Conservation (phyloP, 2,888 invertebrate species). For the Lepidonotus clava region DNA sequence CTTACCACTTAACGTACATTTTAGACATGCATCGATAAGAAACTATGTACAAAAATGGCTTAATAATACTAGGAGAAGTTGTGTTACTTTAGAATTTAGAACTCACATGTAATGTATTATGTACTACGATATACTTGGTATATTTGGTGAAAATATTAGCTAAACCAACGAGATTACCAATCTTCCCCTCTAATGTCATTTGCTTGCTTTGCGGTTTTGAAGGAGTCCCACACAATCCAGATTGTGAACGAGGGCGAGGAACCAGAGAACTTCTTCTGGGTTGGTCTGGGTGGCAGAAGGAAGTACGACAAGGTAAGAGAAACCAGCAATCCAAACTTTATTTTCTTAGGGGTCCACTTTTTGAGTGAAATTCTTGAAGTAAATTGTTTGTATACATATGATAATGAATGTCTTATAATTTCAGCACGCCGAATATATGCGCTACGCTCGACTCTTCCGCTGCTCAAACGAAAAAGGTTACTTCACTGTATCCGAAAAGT, state of each 20-base stretch:
- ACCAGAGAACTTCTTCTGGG: slow-evolving; percentile 99
- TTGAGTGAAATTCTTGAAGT: neutral
- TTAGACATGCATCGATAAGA: too few species aligned
- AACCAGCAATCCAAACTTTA: neutral
- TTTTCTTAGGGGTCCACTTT: neutral
- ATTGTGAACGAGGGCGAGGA: slow-evolving; percentile 91
- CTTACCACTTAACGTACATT: too few species aligned
- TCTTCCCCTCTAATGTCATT: too few species aligned
- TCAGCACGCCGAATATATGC: slow-evolving; percentile 92
- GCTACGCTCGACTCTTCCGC: slow-evolving; percentile 94
- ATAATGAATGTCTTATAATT: neutral
- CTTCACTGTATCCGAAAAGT: slow-evolving; percentile 99
- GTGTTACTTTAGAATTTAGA: too few species aligned
- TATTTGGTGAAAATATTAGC: too few species aligned
- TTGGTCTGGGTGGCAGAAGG: slow-evolving; percentile 94
- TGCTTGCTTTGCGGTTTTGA: slow-evolving; percentile 57
- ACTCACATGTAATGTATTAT: too few species aligned
- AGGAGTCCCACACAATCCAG: slow-evolving; percentile 82
- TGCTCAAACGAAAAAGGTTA: slow-evolving; percentile 99
- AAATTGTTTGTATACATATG: neutral
- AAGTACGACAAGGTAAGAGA: slow-evolving; percentile 86
- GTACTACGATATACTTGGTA: too few species aligned
- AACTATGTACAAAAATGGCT: too few species aligned
- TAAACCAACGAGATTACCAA: too few species aligned
- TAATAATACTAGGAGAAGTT: too few species aligned